These are phyloP conservation scores for Danio rerio DNA, from an alignment of 2,113 vertebrate species.

Conservation along the genomic window DNA sequence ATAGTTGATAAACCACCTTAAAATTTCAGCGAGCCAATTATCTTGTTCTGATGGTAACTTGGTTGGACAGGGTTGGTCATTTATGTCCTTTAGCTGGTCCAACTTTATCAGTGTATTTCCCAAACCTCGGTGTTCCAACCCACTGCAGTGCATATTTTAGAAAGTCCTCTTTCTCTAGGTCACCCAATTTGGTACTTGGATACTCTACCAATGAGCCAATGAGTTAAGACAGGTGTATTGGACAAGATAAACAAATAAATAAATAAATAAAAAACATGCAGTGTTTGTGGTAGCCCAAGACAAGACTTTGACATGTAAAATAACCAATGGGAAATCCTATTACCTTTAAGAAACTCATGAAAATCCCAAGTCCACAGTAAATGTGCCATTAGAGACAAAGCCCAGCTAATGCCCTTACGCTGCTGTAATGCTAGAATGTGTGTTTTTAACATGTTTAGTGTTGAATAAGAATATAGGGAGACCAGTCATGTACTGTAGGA, in stretches of 20 bases:
- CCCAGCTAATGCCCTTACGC: constrained; percentile 31
- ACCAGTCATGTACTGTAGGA: constrained; percentile 37
- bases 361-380: background rate
- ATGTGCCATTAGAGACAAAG: background rate
- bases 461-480: constrained; percentile 65
- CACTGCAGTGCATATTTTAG: too few species aligned
- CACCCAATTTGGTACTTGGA: background rate
- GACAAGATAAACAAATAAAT: background rate
- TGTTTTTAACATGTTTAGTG: constrained; percentile 58
- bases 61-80: background rate
- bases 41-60: background rate
- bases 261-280: background rate
- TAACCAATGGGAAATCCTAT: background rate
- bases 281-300: background rate
- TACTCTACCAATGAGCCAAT: background rate
- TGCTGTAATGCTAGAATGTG: constrained; percentile 65
- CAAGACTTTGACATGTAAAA: background rate
- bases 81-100: background rate
- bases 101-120: background rate
- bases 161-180: background rate
- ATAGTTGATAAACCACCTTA: background rate
- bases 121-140: background rate
- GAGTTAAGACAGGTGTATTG: background rate
- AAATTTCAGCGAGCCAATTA: background rate
- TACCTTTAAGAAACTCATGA: background rate